A percentile compares a stretch with the other conserved stretches of the same genome.
These are phyloP conservation scores for Percina caprodes DNA, from an alignment of 2,113 vertebrate genomes.

Conservation along the genomic window DNA sequence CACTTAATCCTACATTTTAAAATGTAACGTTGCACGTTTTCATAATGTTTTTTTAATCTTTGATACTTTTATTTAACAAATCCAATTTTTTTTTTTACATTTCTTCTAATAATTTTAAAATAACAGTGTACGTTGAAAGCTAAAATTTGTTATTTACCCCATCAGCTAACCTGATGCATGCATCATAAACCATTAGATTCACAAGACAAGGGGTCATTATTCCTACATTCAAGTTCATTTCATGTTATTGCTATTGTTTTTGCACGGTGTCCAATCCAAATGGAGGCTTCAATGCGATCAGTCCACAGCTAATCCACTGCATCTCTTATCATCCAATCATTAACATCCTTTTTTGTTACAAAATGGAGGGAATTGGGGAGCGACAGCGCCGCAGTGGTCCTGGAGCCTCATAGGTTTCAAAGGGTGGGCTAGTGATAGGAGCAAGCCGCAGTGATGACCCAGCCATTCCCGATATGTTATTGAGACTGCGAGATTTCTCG, in stretches of 20 bases:
- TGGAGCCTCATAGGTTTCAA: conserved; percentile 87
- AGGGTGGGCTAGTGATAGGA: conserved; percentile 86
- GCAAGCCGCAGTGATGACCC: conserved; percentile 89
- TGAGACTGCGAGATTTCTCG: conserved; percentile 94
- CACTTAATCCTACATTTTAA: conserved; percentile 32
- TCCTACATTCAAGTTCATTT: conserved; percentile 69
- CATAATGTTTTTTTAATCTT: conserved; percentile 24
- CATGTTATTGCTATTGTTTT: conserved; percentile 80
- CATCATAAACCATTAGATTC: conserved; percentile 64
- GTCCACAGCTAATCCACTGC: conserved; percentile 34
- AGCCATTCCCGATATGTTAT: conserved; percentile 92
- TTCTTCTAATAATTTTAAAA: conserved; percentile 31
- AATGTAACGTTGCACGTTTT: conserved; percentile 40
- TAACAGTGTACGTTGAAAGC: conserved; percentile 40
- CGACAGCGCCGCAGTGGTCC: conserved; percentile 88
- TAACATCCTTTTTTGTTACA: conserved; percentile 80
- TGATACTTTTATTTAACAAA: conserved; percentile 29
- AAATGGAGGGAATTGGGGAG: conserved; percentile 92
- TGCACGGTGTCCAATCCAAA: conserved; percentile 49
- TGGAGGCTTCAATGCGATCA: conserved; percentile 27
- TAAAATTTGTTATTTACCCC: conserved; percentile 46
- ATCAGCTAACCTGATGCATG: conserved; percentile 68
- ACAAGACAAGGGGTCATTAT: conserved; percentile 61
- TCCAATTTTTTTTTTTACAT: conserved; percentile 37
- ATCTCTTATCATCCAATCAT: conserved; percentile 51